Evolutionary conservation across 2,113 vertebrate genomes (phyloP).

Genomic region (Sinocyclocheilus maitianheensis): DNA sequence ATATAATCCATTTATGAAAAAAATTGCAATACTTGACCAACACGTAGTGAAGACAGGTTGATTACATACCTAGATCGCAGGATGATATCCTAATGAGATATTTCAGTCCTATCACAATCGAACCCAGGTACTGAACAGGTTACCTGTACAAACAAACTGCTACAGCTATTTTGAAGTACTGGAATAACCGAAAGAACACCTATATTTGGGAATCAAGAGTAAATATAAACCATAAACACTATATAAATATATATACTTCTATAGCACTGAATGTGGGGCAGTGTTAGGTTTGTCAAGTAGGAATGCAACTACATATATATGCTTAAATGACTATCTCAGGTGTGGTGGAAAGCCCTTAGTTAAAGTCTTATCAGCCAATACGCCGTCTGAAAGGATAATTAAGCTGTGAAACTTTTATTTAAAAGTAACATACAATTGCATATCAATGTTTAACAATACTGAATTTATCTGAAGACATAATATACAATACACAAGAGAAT

Average conservation of each 20-base stretch:
- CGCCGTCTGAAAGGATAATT: slow-evolving; percentile 27
- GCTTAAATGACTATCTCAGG: neutral
- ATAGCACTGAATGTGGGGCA: neutral
- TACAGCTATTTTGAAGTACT: slow-evolving; percentile 49
- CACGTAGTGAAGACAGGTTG: slow-evolving; percentile 55
- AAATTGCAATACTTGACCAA: slow-evolving; percentile 38
- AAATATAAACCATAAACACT: slow-evolving; percentile 44
- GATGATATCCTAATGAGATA: slow-evolving; percentile 57
- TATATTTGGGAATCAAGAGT: slow-evolving; percentile 49
- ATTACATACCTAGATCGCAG: slow-evolving; percentile 57
- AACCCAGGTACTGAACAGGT: slow-evolving; percentile 55
- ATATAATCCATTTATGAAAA: slow-evolving; percentile 18
- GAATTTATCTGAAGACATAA: slow-evolving; percentile 51
- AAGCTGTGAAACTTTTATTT: slow-evolving; percentile 55
- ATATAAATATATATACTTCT: neutral
- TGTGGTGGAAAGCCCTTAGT: slow-evolving; percentile 1
- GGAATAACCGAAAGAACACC: slow-evolving; percentile 49
- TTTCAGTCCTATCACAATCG: slow-evolving; percentile 54
- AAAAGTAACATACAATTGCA: slow-evolving; percentile 61
- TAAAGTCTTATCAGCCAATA: slow-evolving; percentile 20
- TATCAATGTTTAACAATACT: slow-evolving; percentile 60
- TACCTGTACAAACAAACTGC: slow-evolving; percentile 52
- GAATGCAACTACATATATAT: neutral
- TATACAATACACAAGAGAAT: slow-evolving; percentile 58
- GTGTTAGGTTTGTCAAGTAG: neutral